phyloP scores from a whole-genome alignment of 2,888 invertebrate species.

The Boloria selene region DNA sequence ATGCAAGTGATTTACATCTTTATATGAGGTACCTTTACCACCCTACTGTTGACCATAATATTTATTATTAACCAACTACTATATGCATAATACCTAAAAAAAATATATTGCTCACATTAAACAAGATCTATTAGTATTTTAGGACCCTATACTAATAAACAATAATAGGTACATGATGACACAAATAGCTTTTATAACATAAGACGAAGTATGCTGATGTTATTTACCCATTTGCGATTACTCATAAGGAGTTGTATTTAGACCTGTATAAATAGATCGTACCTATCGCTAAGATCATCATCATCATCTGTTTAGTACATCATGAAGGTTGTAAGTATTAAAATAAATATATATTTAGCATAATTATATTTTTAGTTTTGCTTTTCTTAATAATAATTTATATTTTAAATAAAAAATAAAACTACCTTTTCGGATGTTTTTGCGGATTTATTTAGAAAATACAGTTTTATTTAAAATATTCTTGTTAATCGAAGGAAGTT shows the following conservation, averaged over 20 bases:
- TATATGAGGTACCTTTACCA: too few species aligned
- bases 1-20: too few species aligned
- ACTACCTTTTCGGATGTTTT: too few species aligned
- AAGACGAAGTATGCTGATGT: constrained; percentile 44
- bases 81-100: too few species aligned
- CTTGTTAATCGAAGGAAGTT: too few species aligned
- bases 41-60: too few species aligned
- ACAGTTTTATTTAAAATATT: too few species aligned
- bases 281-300: constrained; percentile 48
- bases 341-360: background rate
- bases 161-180: background rate
- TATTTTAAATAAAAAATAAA: too few species aligned
- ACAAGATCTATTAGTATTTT: too few species aligned
- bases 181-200: background rate
- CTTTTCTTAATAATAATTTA: background rate
- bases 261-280: constrained; percentile 59
- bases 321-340: constrained; percentile 70
- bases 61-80: too few species aligned
- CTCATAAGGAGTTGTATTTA: constrained; percentile 45
- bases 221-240: constrained; percentile 57
- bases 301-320: constrained; percentile 47
- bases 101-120: too few species aligned
- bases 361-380: background rate
- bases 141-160: background rate
- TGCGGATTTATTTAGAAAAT: too few species aligned